Base-by-base conservation (phyloP, 2,113 vertebrate species). In the Nerophis ophidion region DNA sequence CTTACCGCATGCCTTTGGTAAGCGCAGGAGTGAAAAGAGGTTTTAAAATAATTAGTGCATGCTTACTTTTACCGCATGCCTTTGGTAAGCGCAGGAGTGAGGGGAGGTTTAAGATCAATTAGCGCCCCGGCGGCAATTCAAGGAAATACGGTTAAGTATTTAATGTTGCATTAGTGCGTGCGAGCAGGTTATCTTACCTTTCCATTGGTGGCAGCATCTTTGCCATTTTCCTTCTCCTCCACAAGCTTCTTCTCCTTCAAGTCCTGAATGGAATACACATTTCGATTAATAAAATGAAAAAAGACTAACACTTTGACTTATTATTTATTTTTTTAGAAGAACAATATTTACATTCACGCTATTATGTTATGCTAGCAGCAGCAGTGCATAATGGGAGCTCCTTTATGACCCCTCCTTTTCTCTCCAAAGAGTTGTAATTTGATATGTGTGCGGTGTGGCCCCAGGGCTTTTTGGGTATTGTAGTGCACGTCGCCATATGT, bases 171-270 rank as follows among this genome's bases (percentile, higher is more conserved):
- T 33, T 13, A 10, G 12, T 9, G 34, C 5, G 0, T 60, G 17
- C 3, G 6, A 35, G 7, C 34, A n/a, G 11, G 3, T n/a, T 8
- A 7, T 33, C 34, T 59, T 61, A 90, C 93, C 1, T 95, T 98
- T 59, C 96, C 95, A 0, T 98, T 98, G 72, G 94, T 93, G 2
- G 95, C 91, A 2, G 91, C 88, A 15, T 96, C 93, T 84, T 93
- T 94, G 63, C 96, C 96, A 47, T 97, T 98, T 86, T 98, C 93
- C 70, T 93, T 92, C 86, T 98, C 94, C 87, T 97, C 95, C 66
- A 92, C 87, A 62, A 94, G 88, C 90, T 97, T 96, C 92, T 98
- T 98, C 87, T 94, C 93, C 79, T 98, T 98, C 81, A 98, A 88
- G 70, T 98, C 96, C 95, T 98, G 80, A 68, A 38, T 77, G 57